A percentile compares a stretch with the other conserved stretches of the same genome.
Evolutionary conservation across 2,888 invertebrate species (phyloP).

Genomic region (Drosophila borborema): DNA sequence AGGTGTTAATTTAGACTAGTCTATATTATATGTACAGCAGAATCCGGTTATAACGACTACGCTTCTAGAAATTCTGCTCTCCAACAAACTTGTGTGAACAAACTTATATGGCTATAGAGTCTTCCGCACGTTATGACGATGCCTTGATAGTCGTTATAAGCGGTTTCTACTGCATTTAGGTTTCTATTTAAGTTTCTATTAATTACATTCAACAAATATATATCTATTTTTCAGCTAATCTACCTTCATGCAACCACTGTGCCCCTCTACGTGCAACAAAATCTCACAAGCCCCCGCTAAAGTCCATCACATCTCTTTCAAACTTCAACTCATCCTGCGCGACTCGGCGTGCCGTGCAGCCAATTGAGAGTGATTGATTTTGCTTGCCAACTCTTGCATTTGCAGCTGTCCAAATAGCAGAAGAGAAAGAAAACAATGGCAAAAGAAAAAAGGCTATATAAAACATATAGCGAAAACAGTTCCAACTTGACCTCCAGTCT

Average conservation of each 20-base stretch:
- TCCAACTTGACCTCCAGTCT: constrained; percentile 71
- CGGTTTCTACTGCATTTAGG: no score
- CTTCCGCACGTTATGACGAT: no score
- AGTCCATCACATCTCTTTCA: not conserved
- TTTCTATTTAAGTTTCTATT: no score
- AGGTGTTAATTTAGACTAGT: no score
- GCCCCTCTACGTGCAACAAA: not conserved
- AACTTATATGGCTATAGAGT: no score
- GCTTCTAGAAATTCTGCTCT: no score
- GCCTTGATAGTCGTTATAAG: no score
- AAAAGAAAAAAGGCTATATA: constrained; percentile 3
- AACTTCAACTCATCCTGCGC: constrained; percentile 18
- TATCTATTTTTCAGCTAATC: no score
- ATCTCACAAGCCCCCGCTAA: constrained; percentile 3
- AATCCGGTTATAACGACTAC: no score
- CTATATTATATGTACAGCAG: no score
- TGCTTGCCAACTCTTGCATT: constrained; percentile 25
- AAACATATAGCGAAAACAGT: constrained; percentile 11
- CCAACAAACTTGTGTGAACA: no score
- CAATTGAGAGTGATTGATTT: constrained; percentile 73
- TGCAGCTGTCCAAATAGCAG: constrained; percentile 34
- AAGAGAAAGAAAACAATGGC: constrained; percentile 17
- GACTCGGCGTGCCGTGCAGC: constrained; percentile 36
- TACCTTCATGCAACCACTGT: constrained; percentile 31
- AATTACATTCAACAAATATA: no score